Conservation (phyloP, 2,888 invertebrate genomes). For the Heteropelma amictum region DNA sequence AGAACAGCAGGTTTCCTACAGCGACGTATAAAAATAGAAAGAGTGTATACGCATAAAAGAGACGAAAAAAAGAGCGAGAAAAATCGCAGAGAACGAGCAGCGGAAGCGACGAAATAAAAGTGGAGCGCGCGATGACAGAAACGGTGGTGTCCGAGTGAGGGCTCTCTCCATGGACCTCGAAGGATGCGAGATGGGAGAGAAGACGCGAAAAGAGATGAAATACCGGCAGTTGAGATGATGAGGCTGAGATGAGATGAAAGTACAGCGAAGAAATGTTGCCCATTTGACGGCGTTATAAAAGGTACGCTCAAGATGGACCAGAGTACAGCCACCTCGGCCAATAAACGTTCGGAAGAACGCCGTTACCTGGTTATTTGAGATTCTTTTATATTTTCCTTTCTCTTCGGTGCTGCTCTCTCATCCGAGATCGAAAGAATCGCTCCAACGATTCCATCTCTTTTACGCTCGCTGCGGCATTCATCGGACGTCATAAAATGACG, state of each 20-base stretch:
- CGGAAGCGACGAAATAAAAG: slow-evolving; percentile 55
- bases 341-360: slow-evolving; percentile 49
- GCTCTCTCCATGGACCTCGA: slow-evolving; percentile 24
- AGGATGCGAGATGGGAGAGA: slow-evolving; percentile 23
- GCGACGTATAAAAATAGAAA: neutral
- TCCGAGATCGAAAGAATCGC: slow-evolving; percentile 36
- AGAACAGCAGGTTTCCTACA: slow-evolving; percentile 19
- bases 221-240: slow-evolving; percentile 29
- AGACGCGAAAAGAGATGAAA: neutral
- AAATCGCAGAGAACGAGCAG: slow-evolving; percentile 46
- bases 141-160: slow-evolving; percentile 21
- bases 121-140: slow-evolving; percentile 19
- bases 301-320: slow-evolving; percentile 41
- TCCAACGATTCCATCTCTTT: slow-evolving; percentile 11
- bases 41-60: neutral
- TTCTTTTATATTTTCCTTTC: slow-evolving; percentile 39
- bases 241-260: slow-evolving; percentile 50
- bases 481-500: too few species aligned
- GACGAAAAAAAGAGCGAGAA: neutral
- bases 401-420: slow-evolving; percentile 15
- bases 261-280: slow-evolving; percentile 45
- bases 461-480: neutral
- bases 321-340: slow-evolving; percentile 25
- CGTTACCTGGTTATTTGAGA: slow-evolving; percentile 52
- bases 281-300: slow-evolving; percentile 51